Evolutionary conservation across 2,113 vertebrate genomes (phyloP).

Genomic region (Rhinoderma darwinii): DNA sequence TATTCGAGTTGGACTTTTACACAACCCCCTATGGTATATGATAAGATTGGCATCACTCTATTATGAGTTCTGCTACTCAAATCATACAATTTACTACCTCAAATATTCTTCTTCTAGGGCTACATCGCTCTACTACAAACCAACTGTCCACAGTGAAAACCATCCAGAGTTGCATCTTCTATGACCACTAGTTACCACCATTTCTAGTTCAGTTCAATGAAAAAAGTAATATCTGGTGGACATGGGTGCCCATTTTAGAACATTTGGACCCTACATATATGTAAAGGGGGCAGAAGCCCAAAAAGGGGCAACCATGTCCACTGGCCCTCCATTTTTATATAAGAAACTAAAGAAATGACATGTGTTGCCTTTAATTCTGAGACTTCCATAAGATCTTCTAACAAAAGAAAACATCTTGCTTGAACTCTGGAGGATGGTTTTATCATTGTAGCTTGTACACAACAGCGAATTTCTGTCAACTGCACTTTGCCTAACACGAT

Average conservation of each 20-base stretch:
- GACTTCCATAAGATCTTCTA: background rate
- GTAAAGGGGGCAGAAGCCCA: background rate
- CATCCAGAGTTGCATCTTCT: background rate
- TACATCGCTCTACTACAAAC: too few relatives aligned
- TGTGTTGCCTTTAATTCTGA: background rate
- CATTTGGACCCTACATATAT: background rate
- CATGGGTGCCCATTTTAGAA: background rate
- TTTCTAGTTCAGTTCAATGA: background rate
- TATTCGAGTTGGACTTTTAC: background rate
- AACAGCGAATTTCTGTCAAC: conserved; percentile 73
- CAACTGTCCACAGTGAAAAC: too few relatives aligned
- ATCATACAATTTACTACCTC: background rate
- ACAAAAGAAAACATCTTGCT: conserved; percentile 14
- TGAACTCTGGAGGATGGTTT: conserved; percentile 62
- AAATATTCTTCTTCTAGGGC: background rate
- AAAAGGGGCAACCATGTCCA: background rate
- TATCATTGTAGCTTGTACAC: conserved; percentile 65
- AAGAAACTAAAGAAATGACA: background rate
- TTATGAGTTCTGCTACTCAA: background rate
- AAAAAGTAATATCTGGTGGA: background rate
- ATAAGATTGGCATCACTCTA: background rate
- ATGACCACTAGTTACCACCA: background rate
- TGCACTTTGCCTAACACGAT: conserved; percentile 75
- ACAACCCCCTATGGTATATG: background rate
- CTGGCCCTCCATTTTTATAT: background rate